These are phyloP conservation scores for Vulpes ferrilata DNA, from an alignment of 2,113 vertebrate species.

Conservation along the genomic window DNA sequence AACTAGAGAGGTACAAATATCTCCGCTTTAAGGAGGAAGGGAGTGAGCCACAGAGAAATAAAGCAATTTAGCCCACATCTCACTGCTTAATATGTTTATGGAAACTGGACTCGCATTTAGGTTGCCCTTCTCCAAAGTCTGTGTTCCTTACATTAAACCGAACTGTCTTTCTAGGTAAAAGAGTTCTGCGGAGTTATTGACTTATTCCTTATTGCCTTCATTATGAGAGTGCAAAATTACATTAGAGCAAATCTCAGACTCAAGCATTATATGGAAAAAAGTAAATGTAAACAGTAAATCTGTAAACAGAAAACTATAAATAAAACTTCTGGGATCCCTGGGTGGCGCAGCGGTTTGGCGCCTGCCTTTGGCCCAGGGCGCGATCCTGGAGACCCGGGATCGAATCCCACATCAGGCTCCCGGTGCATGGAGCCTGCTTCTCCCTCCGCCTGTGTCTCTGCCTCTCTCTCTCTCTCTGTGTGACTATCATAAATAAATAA, in stretches of 20 bases:
- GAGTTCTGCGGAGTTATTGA: not conserved
- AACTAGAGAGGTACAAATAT: not conserved
- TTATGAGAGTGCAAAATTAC: not conserved
- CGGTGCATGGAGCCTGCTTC: too few species aligned
- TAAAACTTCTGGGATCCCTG: too few species aligned
- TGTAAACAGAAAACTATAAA: not conserved
- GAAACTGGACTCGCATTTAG: not conserved
- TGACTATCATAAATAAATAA: too few species aligned
- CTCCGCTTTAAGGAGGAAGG: not conserved
- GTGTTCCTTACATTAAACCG: not conserved
- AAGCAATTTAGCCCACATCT: not conserved
- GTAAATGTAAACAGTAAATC: not conserved
- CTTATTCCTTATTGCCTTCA: not conserved
- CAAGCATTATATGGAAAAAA: not conserved
- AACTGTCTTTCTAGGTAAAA: not conserved
- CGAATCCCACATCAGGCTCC: too few species aligned
- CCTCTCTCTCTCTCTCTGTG: too few species aligned
- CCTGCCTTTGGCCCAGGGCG: too few species aligned
- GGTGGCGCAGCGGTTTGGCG: too few species aligned
- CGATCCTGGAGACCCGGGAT: too few species aligned
- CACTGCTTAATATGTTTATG: not conserved
- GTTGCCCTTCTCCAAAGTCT: not conserved
- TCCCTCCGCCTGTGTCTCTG: too few species aligned
- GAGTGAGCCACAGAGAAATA: not conserved
- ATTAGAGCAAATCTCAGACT: not conserved